Evolutionary conservation across 2,113 vertebrate species (phyloP), one percentile per base, ranked within the genome.

Genomic region (Otocyon megalotis): DNA sequence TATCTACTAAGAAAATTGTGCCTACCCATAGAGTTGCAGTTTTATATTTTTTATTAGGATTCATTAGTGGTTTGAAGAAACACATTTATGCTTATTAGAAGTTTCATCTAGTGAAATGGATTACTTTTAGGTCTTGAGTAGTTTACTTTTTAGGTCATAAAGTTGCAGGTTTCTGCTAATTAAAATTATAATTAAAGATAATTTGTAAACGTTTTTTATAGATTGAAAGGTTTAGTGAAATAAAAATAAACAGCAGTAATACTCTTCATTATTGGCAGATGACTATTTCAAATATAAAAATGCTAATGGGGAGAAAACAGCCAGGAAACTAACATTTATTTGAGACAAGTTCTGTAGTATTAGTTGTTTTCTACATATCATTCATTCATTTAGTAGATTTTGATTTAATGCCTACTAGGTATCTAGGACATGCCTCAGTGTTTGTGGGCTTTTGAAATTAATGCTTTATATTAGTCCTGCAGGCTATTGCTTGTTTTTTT

Each of bases 1-100:
- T 74, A 82, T 53, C 54, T 92, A 56, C n/a, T 88, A 30, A 69
- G 24, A 77, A 58, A 58, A 87, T 74, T 72, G 48, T 65, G 26
- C 24, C 56, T 37, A 11, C 28, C 26, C 5, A 20, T 37, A 24
- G 28, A 79, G 17, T 50, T 91, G 48, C 24, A 65, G 22, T 81
- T 96, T 69, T 81, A 62, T 54, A 58, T 90, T 95, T 87, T 72
- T 87, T 69, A 35, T 92, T 95, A 95, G n/a, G 82, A 63, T 63
- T 93, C 24, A 74, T 62, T 96, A 74, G 56, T 74, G 35, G 11
- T 74, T 93, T 83, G 30, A 77, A 89, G 30, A 96, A 88, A 50
- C 58, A 65, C 9, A 35, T 65, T 88, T 96, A 76, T 96, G 48
- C n/a, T 60, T 69, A 48, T 17, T 72, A 16, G 54, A 82, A 88